Evolutionary conservation across 1,140 invertebrate genomes (phyloP).

Genomic region (Neodiprion fabricii): DNA sequence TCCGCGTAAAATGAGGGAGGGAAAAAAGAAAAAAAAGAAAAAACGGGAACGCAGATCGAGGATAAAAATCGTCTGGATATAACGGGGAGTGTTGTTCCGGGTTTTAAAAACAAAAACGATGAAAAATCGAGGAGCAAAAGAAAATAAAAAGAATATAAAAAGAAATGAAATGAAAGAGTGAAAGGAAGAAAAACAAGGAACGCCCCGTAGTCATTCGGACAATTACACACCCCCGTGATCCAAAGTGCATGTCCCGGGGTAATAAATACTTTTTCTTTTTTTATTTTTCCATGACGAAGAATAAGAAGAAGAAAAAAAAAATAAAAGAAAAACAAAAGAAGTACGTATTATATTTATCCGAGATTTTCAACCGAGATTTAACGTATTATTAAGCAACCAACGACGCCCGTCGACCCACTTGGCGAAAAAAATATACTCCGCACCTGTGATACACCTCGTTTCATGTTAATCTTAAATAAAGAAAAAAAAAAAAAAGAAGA

Average conservation of each 20-base stretch:
- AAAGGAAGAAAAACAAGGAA: neutral
- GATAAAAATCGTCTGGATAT: neutral
- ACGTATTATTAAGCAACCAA: neutral
- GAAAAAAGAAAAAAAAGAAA: neutral
- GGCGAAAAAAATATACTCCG: neutral
- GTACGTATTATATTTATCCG: neutral
- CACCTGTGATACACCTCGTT: too few relatives aligned
- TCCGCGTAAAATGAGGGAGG: neutral
- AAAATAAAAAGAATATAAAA: too few relatives aligned
- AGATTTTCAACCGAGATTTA: neutral
- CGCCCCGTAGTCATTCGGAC: neutral
- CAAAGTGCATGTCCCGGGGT: neutral
- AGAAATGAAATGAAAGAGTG: too few relatives aligned
- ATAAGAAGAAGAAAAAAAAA: too few relatives aligned
- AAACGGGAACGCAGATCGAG: neutral
- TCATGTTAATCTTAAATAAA: neutral
- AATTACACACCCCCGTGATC: neutral
- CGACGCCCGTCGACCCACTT: neutral
- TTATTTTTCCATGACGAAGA: neutral
- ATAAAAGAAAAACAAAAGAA: too few relatives aligned
- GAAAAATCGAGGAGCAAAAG: too few relatives aligned
- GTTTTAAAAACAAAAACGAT: neutral
- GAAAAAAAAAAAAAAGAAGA: neutral
- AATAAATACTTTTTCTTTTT: neutral
- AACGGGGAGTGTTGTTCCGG: neutral